These are phyloP conservation scores for Lutraria rhynchaena DNA, from an alignment of 1,140 invertebrate genomes.

Conservation along the genomic window DNA sequence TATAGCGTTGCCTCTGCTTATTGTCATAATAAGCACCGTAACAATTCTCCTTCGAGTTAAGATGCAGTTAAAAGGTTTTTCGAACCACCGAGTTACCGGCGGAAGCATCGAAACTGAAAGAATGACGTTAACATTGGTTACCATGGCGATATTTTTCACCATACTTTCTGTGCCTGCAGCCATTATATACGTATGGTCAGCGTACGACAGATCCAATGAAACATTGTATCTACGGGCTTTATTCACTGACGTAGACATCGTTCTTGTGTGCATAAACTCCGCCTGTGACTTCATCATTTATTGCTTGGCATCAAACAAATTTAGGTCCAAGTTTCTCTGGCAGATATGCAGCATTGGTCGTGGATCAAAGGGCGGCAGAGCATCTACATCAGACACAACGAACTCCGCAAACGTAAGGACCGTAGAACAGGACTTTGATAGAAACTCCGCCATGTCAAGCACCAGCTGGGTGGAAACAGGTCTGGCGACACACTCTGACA, in stretches of 20 bases:
- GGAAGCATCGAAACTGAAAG: constrained; percentile 8
- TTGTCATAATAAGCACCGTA: background rate
- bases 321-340: background rate
- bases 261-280: background rate
- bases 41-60: background rate
- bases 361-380: too few relatives aligned
- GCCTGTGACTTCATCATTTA: constrained; percentile 17
- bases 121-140: background rate
- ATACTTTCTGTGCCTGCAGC: background rate
- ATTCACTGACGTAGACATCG: background rate
- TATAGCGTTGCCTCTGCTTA: background rate
- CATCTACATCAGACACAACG: too few relatives aligned
- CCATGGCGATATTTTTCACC: background rate
- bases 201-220: background rate
- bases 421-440: too few relatives aligned
- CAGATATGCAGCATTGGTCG: too few relatives aligned
- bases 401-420: too few relatives aligned
- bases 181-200: background rate
- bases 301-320: background rate
- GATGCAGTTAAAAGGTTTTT: background rate
- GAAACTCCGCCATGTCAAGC: too few relatives aligned
- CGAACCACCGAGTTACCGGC: background rate
- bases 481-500: too few relatives aligned
- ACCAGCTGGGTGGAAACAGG: too few relatives aligned
- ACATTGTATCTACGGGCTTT: background rate